A percentile compares a stretch with the other conserved stretches of the same genome.
phyloP scores from a whole-genome alignment of 2,888 invertebrate species.

The Habroteleia sp. region DNA sequence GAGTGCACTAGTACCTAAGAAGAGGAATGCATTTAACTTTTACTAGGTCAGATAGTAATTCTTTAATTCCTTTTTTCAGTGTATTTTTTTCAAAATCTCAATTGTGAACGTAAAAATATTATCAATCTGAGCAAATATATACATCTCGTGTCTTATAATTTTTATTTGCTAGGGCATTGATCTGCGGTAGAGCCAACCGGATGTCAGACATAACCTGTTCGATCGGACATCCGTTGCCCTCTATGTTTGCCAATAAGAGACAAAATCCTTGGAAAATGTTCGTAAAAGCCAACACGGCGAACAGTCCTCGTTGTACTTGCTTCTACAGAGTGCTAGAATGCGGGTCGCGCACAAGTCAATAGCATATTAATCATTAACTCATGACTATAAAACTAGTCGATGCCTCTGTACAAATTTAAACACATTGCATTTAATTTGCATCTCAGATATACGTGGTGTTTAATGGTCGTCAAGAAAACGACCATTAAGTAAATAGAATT shows the following conservation, averaged over 20 bases:
- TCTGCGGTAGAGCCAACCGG: constrained; percentile 48
- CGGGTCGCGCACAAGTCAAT: constrained; percentile 27
- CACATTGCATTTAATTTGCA: constrained; percentile 27
- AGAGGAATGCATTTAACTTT: too few species aligned
- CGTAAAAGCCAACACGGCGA: constrained; percentile 27
- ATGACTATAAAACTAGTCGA: constrained; percentile 40
- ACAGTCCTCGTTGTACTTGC: constrained; percentile 17
- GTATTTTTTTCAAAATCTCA: too few species aligned
- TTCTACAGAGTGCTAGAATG: constrained; percentile 17
- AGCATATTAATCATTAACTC: constrained; percentile 46
- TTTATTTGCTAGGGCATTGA: constrained; percentile 45
- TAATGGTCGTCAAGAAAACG: constrained; percentile 9
- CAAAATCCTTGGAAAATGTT: constrained; percentile 43
- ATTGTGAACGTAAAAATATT: constrained; percentile 12
- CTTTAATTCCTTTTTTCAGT: too few species aligned
- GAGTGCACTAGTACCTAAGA: too few species aligned
- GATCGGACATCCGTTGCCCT: constrained; percentile 60
- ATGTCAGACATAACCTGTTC: constrained; percentile 55
- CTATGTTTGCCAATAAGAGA: constrained; percentile 60
- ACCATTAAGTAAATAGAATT: constrained; percentile 15
- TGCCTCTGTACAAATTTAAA: constrained; percentile 17
- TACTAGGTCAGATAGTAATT: too few species aligned
- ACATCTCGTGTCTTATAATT: constrained; percentile 62
- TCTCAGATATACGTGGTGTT: constrained; percentile 8
- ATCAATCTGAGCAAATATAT: constrained; percentile 68